Base-by-base conservation (phyloP, 2,113 vertebrate species). In the Dasypus novemcinctus region DNA sequence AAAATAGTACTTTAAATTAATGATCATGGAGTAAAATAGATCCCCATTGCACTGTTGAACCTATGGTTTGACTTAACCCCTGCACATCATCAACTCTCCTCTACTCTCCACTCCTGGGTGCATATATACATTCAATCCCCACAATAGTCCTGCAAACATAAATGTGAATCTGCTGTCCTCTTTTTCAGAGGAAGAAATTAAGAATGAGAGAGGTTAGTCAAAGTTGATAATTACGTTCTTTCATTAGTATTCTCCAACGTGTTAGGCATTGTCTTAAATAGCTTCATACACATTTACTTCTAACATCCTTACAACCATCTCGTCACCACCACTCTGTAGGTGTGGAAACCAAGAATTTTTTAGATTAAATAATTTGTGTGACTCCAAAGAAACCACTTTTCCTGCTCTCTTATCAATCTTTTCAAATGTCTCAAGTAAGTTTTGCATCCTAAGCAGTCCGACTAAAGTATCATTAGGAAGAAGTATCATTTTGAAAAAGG, bases 371-470 rank as follows among this genome's bases (percentile, higher is more conserved):
- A 59, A 82, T 13, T 90, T 72, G 29, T 71, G n/a, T 81, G 27
- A 78, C 21, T 64, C 64, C 49, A 52, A 83, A 94, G 36, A 71
- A 93, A 27, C 18, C n/a, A 85, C 25, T 94, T 31, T 43, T 57
- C 69, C 68, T 75, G 2, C 87, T 18, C 27, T 20, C 57, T 7
- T 23, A n/a, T 63, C 10, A 6, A 12, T 80, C 2, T 71, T 63
- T 72, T 83, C 7, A 49, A 90, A 79, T 74, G 12, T 90, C 46
- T 87, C 82, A 84, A 80, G 64, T 63, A 69, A 68, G 79, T 86
- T 86, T 66, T 91, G 27, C 10, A 27, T 76, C 17, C 59, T 64
- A 82, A 81, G n/a, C 21, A 82, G 79, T 95, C 36, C 54, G 27
- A 81, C 7, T 66, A 90, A 52, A 63, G 7, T 57, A 83, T 80